Evolutionary conservation across 2,797 vertebrate genomes (phyloP), one percentile per base, ranked within the genome.

Genomic region (Siniperca scherzeri): DNA sequence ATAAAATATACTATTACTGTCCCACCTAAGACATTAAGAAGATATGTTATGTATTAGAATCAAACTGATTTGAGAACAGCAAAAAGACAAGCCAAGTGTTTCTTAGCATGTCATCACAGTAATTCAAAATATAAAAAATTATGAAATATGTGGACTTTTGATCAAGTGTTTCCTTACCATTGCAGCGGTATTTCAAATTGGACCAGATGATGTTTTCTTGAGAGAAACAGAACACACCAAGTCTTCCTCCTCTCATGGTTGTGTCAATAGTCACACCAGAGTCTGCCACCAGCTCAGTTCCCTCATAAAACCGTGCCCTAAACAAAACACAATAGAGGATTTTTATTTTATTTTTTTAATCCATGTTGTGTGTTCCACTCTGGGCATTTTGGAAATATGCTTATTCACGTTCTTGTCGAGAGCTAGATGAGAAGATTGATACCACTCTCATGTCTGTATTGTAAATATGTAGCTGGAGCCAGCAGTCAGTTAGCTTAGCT

Each of bases 121-220:
- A 42, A 21, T 21, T 21, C 0, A 19, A 25, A 70, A 65, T n/a
- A 46, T 11, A 13, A 16, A 3, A 11, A 40, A 48, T 30, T 30
- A 30, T 30, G 30, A 44, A 8, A 44, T 27, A 14, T 12, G 21
- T 48, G 40, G 19, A 25, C 1, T 9, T 48, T 0, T 57, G 22
- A 61, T 62, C 3, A 60, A 14, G 55, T 25, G 14, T 44, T 64
- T 64, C 4, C 91, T 96, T 95, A 99, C 98, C 98, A 22, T 99
- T 99, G 93, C 98, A 99, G 87, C 98, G 98, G 21, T 99, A 99
- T 84, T 98, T 99, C 89, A 99, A 92, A 92, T 99, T 99, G 89
- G 98, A 99, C 98, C 98, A 99, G 94, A 99, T 99, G 87, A 99
- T 99, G 92, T 99, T 99, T 96, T 99, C 98, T 90, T 99, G 98